Evolutionary conservation across 2,113 vertebrate species (phyloP).

Genomic region (Callithrix jacchus): DNA sequence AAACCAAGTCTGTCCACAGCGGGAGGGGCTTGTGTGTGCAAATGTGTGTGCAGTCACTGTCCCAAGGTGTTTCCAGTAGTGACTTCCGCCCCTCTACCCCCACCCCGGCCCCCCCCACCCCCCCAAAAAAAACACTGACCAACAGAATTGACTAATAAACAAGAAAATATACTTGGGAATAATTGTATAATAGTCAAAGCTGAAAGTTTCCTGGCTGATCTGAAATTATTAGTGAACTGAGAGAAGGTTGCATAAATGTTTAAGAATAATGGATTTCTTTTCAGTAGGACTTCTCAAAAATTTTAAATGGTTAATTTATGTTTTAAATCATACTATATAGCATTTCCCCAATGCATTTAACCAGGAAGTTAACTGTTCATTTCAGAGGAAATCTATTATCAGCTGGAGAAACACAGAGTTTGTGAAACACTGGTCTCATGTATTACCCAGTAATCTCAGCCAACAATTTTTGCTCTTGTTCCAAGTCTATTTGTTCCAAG

Average conservation of each 20-base stretch:
- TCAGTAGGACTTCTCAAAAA: neutral
- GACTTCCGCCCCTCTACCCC: too few relatives aligned
- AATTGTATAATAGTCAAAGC: neutral
- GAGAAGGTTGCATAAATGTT: neutral
- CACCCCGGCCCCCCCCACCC: too few relatives aligned
- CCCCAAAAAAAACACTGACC: neutral
- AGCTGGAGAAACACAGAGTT: constrained; percentile 21
- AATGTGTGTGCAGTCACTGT: too few relatives aligned
- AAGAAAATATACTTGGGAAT: neutral
- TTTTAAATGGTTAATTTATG: neutral
- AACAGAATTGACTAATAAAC: neutral
- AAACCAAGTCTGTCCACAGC: neutral
- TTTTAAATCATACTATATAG: neutral
- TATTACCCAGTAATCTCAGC: neutral
- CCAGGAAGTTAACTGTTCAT: constrained; percentile 19
- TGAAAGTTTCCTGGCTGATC: neutral
- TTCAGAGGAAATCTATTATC: constrained; percentile 23
- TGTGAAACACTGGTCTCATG: neutral
- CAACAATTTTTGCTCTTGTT: constrained; percentile 16
- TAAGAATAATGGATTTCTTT: constrained; percentile 2
- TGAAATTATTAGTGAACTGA: constrained; percentile 26
- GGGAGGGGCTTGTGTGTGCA: too few relatives aligned
- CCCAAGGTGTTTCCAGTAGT: too few relatives aligned
- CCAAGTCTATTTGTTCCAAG: neutral
- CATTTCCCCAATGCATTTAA: neutral